Evolutionary conservation across 2,797 vertebrate species (phyloP), one percentile per base, ranked within the genome.

Genomic region (Heterohyrax brucei): DNA sequence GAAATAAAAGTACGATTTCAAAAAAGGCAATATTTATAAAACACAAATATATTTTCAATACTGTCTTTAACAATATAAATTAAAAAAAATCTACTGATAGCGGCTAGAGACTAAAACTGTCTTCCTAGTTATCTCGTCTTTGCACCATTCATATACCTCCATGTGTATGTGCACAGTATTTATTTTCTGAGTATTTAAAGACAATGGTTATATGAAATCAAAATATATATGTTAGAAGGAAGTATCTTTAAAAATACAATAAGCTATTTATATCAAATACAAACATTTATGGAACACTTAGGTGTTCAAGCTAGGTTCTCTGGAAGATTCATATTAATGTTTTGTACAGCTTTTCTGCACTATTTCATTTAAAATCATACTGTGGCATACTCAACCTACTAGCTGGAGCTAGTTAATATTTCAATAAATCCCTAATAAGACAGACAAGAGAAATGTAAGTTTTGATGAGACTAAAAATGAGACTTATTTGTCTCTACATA

Each of bases 91-190:
- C 28, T 62, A 72, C 5, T 48, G 68, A 81, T 84, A 48, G 30
- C 80, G 68, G 0, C 61, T 91, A 64, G 7, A 87, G 1, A 48
- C 16, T 77, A 83, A 87, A 76, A 87, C 8, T n/a, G 0, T n/a
- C 93, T 88, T 86, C n/a, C 76, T 77, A 73, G 56, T 95, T 80
- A 89, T 5, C 26, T 70, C 16, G 86, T 50, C 22, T 76, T 66
- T 22, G 12, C n/a, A 10, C 13, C 39, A 33, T n/a, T 59, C 7
- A 50, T 1, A 48, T 5, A 89, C 22, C 39, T 5, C 6, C 3
- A 3, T 85, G 3, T 81, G 18, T 30, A 33, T 48, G 76, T 6
- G 10, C 0, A 62, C 10, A 3, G 26, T 53, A 44, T 91, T 80
- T 73, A 91, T 72, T 84, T 50, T 70, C 21, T 87, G 10, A 95